Evolutionary conservation across 2,113 vertebrate genomes (phyloP), one percentile per base, ranked within the genome.

Genomic region (Mus spicilegus): DNA sequence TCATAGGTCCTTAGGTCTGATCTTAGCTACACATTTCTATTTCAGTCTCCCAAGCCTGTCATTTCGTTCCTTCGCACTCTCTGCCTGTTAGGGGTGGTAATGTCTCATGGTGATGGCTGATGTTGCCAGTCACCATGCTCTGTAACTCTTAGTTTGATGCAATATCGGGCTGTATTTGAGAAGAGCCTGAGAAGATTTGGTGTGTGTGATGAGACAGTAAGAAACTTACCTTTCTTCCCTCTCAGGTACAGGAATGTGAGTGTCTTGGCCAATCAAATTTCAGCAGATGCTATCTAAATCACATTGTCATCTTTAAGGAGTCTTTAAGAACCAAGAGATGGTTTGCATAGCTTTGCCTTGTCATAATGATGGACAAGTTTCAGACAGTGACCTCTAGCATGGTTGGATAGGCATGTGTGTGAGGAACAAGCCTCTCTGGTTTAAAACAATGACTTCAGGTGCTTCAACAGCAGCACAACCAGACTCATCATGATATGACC

Each of bases 71-170:
- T 1, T 36, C 22, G 5, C 4, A 4, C 46, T 1, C 19, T 30
- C 16, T 30, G 39, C 16, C 7, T 63, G 14, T 63, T 14, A 16
- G 16, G 12, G 8, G 0, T 10, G 12, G 5, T 24, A 3, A 33
- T 13, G 7, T 42, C 87, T 54, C 19, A 4, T 5, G 70, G 3
- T 36, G 11, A 70, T 2, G 24, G 12, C 12, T 7, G n/a, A 78
- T 24, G 10, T 20, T 16, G 11, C 39, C 33, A 2, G 11, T 3
- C 7, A 16, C 11, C 3, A 9, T 0, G 1, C 3, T 7, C n/a
- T 33, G 56, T 28, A 7, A 13, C 76, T 17, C 63, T 24, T 17
- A 39, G 22, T 14, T 10, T 22, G 49, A 17, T 46, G 39, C 13
- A n/a, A 51, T 9, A 63, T 28, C 24, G 26, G 22, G 20, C n/a